Evolutionary conservation across 2,888 invertebrate genomes (phyloP).

Genomic region (Elegia similella): DNA sequence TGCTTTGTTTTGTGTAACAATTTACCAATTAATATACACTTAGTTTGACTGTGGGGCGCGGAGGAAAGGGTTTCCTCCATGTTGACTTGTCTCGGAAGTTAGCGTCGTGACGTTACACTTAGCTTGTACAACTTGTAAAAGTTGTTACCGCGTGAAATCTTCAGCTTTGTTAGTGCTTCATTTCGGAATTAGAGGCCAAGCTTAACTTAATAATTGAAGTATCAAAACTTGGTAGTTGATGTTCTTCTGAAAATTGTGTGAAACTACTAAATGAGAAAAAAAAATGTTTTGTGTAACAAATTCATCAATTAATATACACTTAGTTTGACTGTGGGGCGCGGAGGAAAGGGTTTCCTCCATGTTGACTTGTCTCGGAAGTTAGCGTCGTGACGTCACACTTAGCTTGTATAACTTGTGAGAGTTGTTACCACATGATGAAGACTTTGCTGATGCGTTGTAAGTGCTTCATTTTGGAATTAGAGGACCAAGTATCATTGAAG

Average conservation of each 20-base stretch:
- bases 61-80: conserved; percentile 20
- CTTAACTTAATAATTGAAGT: conserved; percentile 38
- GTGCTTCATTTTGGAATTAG: conserved; percentile 41
- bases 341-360: conserved; percentile 20
- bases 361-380: conserved; percentile 54
- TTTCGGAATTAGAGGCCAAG: conserved; percentile 31
- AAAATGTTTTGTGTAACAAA: too few species aligned
- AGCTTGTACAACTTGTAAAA: conserved; percentile 39
- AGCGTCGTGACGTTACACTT: conserved; percentile 35
- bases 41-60: too few species aligned
- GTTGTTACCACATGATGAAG: conserved; percentile 46
- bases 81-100: conserved; percentile 54
- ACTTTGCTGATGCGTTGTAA: conserved; percentile 42
- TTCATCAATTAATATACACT: too few species aligned
- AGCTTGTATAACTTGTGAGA: conserved; percentile 39
- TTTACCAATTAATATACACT: too few species aligned
- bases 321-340: too few species aligned
- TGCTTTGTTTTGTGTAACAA: too few species aligned
- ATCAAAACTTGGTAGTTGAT: not conserved
- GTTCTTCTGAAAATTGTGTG: too few species aligned
- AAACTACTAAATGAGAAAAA: too few species aligned
- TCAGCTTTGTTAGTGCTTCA: conserved; percentile 42
- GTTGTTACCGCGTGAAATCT: conserved; percentile 47
- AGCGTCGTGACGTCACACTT: conserved; percentile 35
- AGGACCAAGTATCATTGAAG: too few species aligned